These are phyloP conservation scores for Burhinus bistriatus DNA, from an alignment of 2,113 vertebrate species.

Conservation along the genomic window DNA sequence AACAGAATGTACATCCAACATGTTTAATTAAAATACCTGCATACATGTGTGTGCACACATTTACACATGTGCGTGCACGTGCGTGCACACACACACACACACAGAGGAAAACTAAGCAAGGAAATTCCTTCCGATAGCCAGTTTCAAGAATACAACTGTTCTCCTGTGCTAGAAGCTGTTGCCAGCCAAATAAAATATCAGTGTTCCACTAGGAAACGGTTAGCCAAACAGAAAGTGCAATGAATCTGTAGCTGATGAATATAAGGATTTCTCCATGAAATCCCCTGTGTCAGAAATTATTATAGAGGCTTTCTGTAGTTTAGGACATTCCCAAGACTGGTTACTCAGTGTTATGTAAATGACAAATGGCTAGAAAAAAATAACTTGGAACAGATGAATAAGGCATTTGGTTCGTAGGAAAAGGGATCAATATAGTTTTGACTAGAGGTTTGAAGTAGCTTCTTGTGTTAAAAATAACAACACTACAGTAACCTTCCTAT, in stretches of 20 bases:
- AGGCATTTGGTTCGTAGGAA: conserved; percentile 65
- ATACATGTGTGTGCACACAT: background rate
- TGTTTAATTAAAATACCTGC: conserved; percentile 53
- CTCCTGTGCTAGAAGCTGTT: conserved; percentile 79
- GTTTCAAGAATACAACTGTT: conserved; percentile 85
- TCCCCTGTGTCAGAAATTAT: conserved; percentile 79
- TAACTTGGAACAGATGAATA: conserved; percentile 65
- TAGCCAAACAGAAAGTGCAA: conserved; percentile 85
- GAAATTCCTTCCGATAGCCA: conserved; percentile 77
- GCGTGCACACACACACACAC: conserved; percentile 5
- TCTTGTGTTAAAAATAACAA: conserved; percentile 62
- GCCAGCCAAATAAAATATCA: conserved; percentile 91
- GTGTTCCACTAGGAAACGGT: conserved; percentile 85
- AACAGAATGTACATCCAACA: conserved; percentile 11
- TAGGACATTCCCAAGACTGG: conserved; percentile 78
- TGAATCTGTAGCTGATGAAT: conserved; percentile 83
- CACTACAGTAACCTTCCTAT: conserved; percentile 2
- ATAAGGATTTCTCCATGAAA: conserved; percentile 79
- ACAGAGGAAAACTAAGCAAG: conserved; percentile 84
- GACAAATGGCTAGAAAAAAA: conserved; percentile 75
- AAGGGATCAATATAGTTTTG: conserved; percentile 63
- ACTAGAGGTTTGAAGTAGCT: conserved; percentile 37
- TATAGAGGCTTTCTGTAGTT: conserved; percentile 87
- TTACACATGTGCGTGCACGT: conserved; percentile 15
- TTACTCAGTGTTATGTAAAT: conserved; percentile 82